Evolutionary conservation across 2,888 invertebrate species (phyloP).

Genomic region (Operophtera brumata): DNA sequence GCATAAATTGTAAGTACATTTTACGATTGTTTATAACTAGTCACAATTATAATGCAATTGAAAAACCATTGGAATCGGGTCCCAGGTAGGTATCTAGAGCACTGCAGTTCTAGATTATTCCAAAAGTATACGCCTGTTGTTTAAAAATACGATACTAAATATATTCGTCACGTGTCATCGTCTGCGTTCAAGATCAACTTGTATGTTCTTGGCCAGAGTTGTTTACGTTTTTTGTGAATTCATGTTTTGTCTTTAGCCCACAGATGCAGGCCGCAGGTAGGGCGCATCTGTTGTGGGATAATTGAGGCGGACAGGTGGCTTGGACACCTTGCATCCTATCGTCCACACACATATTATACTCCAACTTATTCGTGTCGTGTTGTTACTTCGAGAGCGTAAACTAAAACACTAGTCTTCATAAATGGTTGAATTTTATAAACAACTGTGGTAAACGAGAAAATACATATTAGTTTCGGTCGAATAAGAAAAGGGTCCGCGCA

Average conservation of each 20-base stretch:
- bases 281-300: constrained; percentile 73
- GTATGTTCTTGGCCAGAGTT: constrained; percentile 24
- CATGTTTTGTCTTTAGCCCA: constrained; percentile 31
- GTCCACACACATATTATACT: constrained; percentile 32
- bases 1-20: too few species aligned
- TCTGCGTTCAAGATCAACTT: not conserved
- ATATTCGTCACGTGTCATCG: not conserved
- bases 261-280: constrained; percentile 57
- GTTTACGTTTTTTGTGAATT: constrained; percentile 48
- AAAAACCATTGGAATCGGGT: too few species aligned
- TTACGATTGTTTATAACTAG: too few species aligned
- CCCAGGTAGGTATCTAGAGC: too few species aligned
- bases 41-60: too few species aligned
- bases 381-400: not conserved
- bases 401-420: not conserved
- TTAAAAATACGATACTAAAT: not conserved
- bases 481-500: constrained; percentile 46
- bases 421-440: not conserved
- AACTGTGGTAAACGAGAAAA: constrained; percentile 6
- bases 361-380: not conserved
- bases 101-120: too few species aligned
- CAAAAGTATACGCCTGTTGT: too few species aligned
- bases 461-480: constrained; percentile 38
- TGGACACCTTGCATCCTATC: constrained; percentile 70
- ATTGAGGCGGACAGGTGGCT: constrained; percentile 72